These are phyloP conservation scores for Phocoena sinus DNA, from an alignment of 2,113 vertebrate genomes.

Conservation along the genomic window DNA sequence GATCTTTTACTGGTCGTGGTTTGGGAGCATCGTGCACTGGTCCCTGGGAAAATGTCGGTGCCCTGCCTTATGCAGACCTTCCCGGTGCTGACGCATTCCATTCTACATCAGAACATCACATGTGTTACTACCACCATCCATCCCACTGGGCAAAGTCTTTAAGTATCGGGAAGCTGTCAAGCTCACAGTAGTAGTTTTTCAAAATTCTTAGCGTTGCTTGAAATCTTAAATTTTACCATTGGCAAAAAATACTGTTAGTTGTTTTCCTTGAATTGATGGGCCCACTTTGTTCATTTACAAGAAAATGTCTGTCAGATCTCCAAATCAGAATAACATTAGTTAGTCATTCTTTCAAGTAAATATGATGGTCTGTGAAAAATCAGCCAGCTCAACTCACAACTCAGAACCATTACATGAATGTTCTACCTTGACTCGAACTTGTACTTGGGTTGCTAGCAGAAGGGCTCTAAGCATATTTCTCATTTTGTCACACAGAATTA, in stretches of 20 bases:
- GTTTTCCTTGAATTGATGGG: constrained; percentile 53
- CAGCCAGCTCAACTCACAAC: background rate
- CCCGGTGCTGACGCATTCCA: background rate
- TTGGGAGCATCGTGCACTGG: background rate
- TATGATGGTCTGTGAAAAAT: constrained; percentile 43
- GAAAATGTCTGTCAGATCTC: constrained; percentile 61
- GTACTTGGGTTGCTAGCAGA: background rate
- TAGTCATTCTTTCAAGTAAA: constrained; percentile 65
- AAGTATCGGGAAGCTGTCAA: background rate
- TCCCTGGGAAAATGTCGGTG: background rate
- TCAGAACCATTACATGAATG: background rate
- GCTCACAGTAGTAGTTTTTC: constrained; percentile 9
- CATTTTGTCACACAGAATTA: background rate
- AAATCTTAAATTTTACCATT: constrained; percentile 37
- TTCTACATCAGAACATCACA: background rate
- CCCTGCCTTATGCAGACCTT: background rate
- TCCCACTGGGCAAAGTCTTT: background rate
- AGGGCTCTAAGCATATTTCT: background rate
- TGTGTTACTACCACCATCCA: background rate
- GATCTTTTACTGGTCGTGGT: background rate
- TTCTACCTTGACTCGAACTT: background rate
- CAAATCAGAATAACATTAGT: constrained; percentile 54
- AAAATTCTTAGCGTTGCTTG: constrained; percentile 47
- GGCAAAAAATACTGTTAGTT: constrained; percentile 41
- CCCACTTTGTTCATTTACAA: constrained; percentile 39